Evolutionary conservation across 2,113 vertebrate species (phyloP), one percentile per base, ranked within the genome.

Genomic region (Halichoerus grypus): DNA sequence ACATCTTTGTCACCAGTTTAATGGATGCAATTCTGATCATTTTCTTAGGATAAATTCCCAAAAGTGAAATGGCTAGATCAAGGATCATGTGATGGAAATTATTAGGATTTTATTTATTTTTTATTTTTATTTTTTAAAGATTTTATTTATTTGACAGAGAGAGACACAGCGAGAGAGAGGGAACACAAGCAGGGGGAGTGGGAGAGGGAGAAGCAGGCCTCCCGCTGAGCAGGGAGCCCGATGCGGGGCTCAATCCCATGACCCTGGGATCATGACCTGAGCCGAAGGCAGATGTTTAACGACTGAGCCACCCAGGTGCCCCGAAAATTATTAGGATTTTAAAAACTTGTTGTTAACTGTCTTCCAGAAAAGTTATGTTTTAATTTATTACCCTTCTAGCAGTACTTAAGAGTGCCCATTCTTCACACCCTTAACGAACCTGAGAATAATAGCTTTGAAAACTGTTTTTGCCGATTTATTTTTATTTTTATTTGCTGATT

Each of bases 41-140:
- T 82, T 90, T 67, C 55, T 63, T 82, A 63, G 80, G 18, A n/a
- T 55, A 19, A 67, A 85, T 82, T 95, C 81, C 89, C 81, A 26
- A 39, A 67, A 76, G 80, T 77, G 42, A 90, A 86, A 87, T 63
- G 65, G 11, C 57, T 71, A 69, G 51, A 59, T 95, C 57, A 86
- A 85, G 71, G 10, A 8, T 12, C 46, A 39, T 42, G 3, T 61
- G 67, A 83, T 21, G n/a, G 81, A 72, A 95, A 90, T 86, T 90
- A 53, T 3, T 63, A 82, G 24, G 11, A 69, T 87, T 91, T 86
- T 74, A 53, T 55, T 55, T 55, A 55, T 55, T 55, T 55, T 55
- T 55, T 42, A 42, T 42, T 42, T 42, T 42, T 42, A 42, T 42
- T 57, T 57, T 21, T 57, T 57, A 7, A 57, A 57, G 55, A 57